A percentile compares a stretch with the other conserved stretches of the same genome.
These are phyloP conservation scores for Nipponacmea schrenckii DNA, from an alignment of 2,888 invertebrate genomes.

Conservation along the genomic window DNA sequence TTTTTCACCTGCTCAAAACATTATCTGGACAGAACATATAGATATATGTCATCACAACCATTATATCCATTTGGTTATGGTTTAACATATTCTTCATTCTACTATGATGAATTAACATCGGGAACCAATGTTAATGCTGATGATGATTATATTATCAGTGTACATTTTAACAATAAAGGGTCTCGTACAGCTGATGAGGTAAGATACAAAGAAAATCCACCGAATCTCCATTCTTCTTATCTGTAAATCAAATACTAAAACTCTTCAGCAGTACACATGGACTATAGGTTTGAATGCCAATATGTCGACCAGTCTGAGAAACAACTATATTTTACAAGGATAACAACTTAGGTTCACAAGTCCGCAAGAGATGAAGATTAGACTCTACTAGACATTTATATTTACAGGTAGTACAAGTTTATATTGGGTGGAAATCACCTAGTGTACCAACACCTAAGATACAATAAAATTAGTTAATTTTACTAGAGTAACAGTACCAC, in stretches of 20 bases:
- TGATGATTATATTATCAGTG: constrained; percentile 36
- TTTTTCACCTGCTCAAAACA: no score
- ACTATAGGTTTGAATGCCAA: no score
- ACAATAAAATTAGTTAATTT: constrained; percentile 52
- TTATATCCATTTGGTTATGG: constrained; percentile 49
- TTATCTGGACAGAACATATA: constrained; percentile 7
- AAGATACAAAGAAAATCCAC: no score
- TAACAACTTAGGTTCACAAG: no score
- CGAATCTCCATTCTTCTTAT: no score
- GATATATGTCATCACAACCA: constrained; percentile 22
- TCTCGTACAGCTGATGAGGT: constrained; percentile 57
- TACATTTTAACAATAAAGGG: constrained; percentile 49
- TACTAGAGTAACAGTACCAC: constrained; percentile 31
- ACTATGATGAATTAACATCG: constrained; percentile 29
- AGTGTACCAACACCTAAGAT: constrained; percentile 44
- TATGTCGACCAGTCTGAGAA: no score
- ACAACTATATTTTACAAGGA: no score
- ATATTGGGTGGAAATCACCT: constrained; percentile 47
- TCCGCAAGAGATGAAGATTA: no score
- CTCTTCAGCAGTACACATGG: no score
- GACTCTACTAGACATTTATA: neutral
- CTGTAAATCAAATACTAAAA: no score
- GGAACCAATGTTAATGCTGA: constrained; percentile 37
- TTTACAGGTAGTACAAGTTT: constrained; percentile 55
- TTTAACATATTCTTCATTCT: constrained; percentile 39